Percentiles rank a stretch among this genome's conserved stretches.
These are phyloP conservation scores for Oostethus manadensis DNA, from an alignment of 2,113 vertebrate species.

Conservation along the genomic window DNA sequence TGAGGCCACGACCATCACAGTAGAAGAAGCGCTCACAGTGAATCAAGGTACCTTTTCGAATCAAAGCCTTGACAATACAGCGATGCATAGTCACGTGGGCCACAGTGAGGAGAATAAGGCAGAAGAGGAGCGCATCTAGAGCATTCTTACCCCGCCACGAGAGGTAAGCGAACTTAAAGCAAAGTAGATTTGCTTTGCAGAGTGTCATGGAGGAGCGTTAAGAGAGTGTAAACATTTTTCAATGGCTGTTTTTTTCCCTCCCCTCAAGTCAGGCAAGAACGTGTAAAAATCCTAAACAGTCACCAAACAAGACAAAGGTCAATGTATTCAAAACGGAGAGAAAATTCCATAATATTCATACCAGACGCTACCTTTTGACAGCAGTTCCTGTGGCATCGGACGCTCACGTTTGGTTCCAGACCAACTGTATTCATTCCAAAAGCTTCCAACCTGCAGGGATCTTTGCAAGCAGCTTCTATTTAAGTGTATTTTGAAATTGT, in stretches of 20 bases:
- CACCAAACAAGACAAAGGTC: neutral
- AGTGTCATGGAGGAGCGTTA: neutral
- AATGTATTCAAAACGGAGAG: neutral
- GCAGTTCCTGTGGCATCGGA: neutral
- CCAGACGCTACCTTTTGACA: neutral
- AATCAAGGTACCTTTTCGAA: slow-evolving; percentile 19
- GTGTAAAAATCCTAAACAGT: neutral
- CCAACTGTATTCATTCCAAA: too few relatives aligned
- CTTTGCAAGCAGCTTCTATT: too few relatives aligned
- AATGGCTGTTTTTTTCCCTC: neutral
- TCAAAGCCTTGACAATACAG: slow-evolving; percentile 35
- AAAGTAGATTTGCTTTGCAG: slow-evolving; percentile 19
- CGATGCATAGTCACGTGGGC: slow-evolving; percentile 61
- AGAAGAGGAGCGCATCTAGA: slow-evolving; percentile 5
- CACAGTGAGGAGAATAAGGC: slow-evolving; percentile 30
- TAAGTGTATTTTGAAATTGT: too few relatives aligned
- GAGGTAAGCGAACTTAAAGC: slow-evolving; percentile 6
- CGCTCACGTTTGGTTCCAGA: neutral
- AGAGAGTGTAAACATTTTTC: neutral
- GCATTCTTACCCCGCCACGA: slow-evolving; percentile 12
- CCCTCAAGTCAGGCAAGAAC: neutral
- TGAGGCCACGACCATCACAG: slow-evolving; percentile 1
- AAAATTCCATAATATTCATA: neutral
- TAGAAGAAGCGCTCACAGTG: slow-evolving; percentile 52
- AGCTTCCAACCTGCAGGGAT: too few relatives aligned